Percentiles rank a stretch among this genome's conserved stretches.
These are phyloP conservation scores for Cataglyphis livida DNA, from an alignment of 2,888 invertebrate genomes.

Conservation along the genomic window DNA sequence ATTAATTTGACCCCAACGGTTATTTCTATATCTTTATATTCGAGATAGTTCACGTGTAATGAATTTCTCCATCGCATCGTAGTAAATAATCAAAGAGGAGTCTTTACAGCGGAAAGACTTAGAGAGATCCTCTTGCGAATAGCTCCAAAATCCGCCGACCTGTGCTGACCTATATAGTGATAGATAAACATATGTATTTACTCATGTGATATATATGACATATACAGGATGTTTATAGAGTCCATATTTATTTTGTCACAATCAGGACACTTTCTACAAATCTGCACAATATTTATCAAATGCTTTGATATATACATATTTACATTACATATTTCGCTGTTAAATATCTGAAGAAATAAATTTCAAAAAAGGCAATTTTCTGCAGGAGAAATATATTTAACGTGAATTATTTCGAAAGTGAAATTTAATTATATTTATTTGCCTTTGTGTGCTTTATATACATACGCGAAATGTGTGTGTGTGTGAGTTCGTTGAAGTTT, in stretches of 20 bases:
- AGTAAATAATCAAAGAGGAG: slow-evolving; percentile 16
- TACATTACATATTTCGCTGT: neutral
- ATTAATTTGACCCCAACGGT: neutral
- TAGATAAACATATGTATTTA: slow-evolving; percentile 40
- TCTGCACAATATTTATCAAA: neutral
- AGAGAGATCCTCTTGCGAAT: slow-evolving; percentile 34
- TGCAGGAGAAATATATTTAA: neutral
- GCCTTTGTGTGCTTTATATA: neutral
- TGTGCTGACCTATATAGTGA: slow-evolving; percentile 54
- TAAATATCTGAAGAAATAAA: neutral
- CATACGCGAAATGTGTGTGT: neutral
- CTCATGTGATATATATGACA: neutral
- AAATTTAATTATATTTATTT: neutral
- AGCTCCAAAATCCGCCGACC: slow-evolving; percentile 48
- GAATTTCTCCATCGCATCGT: neutral
- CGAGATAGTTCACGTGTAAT: neutral
- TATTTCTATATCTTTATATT: slow-evolving; percentile 30
- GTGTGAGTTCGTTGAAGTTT: neutral
- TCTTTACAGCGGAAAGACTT: slow-evolving; percentile 18
- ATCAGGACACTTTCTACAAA: neutral
- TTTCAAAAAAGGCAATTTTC: neutral
- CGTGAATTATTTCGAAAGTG: neutral
- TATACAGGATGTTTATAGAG: slow-evolving; percentile 17
- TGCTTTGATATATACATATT: neutral
- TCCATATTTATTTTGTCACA: slow-evolving; percentile 33